A percentile compares a stretch with the other conserved stretches of the same genome.
phyloP scores from a whole-genome alignment of 2,888 invertebrate species.

The Hoplodrina blanda region DNA sequence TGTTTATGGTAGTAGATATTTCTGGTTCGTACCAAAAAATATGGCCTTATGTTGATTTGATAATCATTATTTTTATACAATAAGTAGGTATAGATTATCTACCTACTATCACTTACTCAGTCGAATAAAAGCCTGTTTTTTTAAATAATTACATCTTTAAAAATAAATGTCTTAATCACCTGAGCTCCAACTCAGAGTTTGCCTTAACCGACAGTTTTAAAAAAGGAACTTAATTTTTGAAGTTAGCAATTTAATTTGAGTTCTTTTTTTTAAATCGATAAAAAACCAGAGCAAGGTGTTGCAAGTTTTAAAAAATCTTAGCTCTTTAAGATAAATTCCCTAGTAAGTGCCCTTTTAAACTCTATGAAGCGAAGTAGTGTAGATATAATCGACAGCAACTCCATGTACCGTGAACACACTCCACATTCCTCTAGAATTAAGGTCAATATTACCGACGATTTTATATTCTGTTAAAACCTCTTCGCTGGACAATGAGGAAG shows the following conservation, averaged over 20 bases:
- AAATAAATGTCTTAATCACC: too few species aligned
- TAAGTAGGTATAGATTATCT: neutral
- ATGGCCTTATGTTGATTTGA: neutral
- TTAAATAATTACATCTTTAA: too few species aligned
- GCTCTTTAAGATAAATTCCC: conserved; percentile 73
- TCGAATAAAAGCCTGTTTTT: neutral
- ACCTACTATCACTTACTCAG: neutral
- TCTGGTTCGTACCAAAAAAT: neutral
- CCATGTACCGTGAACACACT: conserved; percentile 69
- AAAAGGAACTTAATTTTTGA: conserved; percentile 5
- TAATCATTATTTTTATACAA: neutral
- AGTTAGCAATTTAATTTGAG: neutral
- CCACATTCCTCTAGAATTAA: conserved; percentile 89
- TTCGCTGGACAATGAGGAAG: conserved; percentile 34
- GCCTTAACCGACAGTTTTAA: conserved; percentile 12
- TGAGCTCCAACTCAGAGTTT: conserved; percentile 21
- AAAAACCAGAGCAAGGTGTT: conserved; percentile 40
- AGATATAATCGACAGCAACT: conserved; percentile 63
- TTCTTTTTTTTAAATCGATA: neutral
- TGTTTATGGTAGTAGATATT: neutral
- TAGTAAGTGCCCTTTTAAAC: conserved; percentile 87
- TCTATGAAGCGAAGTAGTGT: conserved; percentile 71
- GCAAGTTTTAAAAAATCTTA: conserved; percentile 60
- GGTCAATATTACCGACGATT: conserved; percentile 63
- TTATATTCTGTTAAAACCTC: conserved; percentile 56